Percentiles rank a stretch among this genome's conserved stretches.
These are phyloP conservation scores for Nothocercus nigrocapillus DNA, from an alignment of 2,113 vertebrate species.

Conservation along the genomic window DNA sequence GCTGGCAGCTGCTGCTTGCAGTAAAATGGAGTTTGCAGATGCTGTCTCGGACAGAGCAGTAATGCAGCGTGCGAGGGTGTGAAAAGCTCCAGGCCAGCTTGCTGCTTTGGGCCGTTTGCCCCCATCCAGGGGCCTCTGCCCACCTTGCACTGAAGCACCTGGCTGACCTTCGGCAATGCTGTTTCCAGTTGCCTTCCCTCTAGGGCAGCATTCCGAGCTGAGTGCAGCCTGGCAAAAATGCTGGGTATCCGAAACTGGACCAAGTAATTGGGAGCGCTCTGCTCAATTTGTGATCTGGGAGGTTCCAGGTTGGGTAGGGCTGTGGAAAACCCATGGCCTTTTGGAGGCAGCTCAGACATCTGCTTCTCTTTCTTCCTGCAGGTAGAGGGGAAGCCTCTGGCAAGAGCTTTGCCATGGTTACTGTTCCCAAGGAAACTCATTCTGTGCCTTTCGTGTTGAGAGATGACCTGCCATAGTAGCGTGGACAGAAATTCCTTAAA, in stretches of 20 bases:
- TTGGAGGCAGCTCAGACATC: not conserved
- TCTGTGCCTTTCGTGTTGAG: slow-evolving; percentile 10
- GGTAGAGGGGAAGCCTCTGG: not conserved
- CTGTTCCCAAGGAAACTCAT: slow-evolving; percentile 62
- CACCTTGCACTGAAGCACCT: slow-evolving; percentile 19
- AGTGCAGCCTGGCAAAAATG: not conserved
- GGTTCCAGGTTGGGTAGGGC: not conserved
- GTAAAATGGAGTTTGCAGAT: not conserved
- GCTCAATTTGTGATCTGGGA: not conserved
- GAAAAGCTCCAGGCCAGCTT: slow-evolving; percentile 34
- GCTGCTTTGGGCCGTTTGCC: not conserved
- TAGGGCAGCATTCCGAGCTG: not conserved
- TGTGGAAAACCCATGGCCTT: not conserved
- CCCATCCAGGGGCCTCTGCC: slow-evolving; percentile 40
- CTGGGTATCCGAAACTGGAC: not conserved
- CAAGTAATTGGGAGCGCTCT: not conserved
- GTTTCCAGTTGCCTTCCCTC: slow-evolving; percentile 43
- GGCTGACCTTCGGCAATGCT: slow-evolving; percentile 46
- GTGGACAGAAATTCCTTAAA: not conserved
- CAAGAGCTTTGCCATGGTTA: slow-evolving; percentile 63
- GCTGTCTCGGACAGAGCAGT: slow-evolving; percentile 27
- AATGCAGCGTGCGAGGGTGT: not conserved
- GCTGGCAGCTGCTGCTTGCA: not conserved
- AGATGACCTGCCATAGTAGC: not conserved
- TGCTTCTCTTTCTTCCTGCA: slow-evolving; percentile 2